phyloP scores from a whole-genome alignment of 2,113 vertebrate genomes.

The Pontoporia blainvillei region DNA sequence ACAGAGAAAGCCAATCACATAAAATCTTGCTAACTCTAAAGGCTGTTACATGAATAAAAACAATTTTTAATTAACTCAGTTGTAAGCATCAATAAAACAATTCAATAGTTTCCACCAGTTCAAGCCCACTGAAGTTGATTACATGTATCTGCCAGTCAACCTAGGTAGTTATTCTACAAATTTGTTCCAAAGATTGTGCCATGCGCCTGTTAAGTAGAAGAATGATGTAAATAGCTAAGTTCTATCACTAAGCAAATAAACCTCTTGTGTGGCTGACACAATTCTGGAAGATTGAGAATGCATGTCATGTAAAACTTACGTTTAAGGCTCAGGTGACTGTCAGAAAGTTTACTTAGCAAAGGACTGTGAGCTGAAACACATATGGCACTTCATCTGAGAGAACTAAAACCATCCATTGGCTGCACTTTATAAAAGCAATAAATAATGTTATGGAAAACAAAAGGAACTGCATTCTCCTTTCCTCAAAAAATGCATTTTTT shows the following conservation, averaged over 20 bases:
- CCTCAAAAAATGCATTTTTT: conserved; percentile 51
- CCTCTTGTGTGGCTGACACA: not conserved
- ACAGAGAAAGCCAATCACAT: not conserved
- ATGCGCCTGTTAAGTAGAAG: not conserved
- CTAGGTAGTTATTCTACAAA: not conserved
- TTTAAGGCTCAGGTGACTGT: conserved; percentile 12
- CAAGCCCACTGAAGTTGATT: not conserved
- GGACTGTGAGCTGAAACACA: conserved; percentile 17
- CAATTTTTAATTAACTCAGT: not conserved
- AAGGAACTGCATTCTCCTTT: conserved; percentile 36
- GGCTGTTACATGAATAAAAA: not conserved
- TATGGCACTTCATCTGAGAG: conserved; percentile 24
- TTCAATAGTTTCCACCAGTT: not conserved
- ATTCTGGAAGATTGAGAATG: conserved; percentile 25
- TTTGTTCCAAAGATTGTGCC: not conserved
- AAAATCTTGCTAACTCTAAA: not conserved
- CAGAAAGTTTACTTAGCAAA: conserved; percentile 11
- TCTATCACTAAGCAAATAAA: conserved; percentile 30
- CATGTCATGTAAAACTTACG: not conserved
- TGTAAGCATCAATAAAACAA: not conserved
- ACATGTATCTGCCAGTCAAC: not conserved
- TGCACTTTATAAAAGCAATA: conserved; percentile 64
- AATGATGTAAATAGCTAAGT: not conserved
- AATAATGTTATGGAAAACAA: conserved; percentile 61
- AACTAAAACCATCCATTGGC: conserved; percentile 57